Evolutionary conservation across 2,888 invertebrate species (phyloP), one percentile per base, ranked within the genome.

Genomic region (Geotrupes spiniger): DNA sequence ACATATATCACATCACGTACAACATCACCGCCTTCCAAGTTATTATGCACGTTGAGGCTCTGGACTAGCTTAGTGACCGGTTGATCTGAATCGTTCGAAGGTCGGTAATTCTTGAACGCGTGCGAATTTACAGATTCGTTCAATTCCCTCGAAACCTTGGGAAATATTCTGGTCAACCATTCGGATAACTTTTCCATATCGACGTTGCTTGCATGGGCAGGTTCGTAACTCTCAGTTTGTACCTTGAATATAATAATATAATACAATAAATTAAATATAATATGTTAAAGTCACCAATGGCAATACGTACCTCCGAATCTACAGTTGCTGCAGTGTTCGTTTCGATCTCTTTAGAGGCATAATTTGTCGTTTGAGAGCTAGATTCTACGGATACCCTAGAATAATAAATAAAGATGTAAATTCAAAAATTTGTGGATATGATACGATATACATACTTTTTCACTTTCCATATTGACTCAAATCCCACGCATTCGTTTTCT

Each of bases 151-250:
- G 75, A 74, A 1, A 79, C 70, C 36, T 61, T 54, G 0, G 78
- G 77, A 53, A 68, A 77, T 15, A 78, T 73, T 52, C 68, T 68
- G 10, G 69, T 70, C n/a, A 79, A 51, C 73, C 75, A 79, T 15
- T 63, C 63, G 5, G 74, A 74, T 43, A 79, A 53, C 46, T 73
- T 75, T 6, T 71, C 63, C 56, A 75, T 73, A 59, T 78, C 76
- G 2, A 64, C 66, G 40, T 67, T 63, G 11, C 45, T 29, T 12
- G 42, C 60, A 59, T 17, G 33, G 6, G 44, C 36, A 11, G 48
- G 26, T 1, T 49, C 26, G 29, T n/a, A n/a, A n/a, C n/a, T n/a
- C n/a, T 73, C 69, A 0, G 78, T 77, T 70, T 78, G 78, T 1
- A 70, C 70, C 66, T 73, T 17, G 48, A 57, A 11, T 4, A 31